Base-by-base conservation (phyloP, 2,113 vertebrate species). In the Benitochromis conjunctus region DNA sequence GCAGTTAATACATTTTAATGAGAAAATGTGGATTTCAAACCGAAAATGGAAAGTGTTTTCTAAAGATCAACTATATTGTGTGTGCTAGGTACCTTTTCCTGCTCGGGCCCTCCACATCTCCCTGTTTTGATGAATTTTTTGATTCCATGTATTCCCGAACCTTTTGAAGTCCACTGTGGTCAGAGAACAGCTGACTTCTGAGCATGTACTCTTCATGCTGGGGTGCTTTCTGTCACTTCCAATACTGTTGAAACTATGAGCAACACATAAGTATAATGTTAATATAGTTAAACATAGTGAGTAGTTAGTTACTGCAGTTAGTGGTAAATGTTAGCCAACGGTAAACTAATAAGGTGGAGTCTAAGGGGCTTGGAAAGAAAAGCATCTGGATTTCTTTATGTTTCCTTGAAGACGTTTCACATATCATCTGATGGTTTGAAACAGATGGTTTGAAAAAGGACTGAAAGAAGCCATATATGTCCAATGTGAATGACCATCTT, bases 61-160 rank as follows among this genome's bases (percentile, higher is more conserved):
- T 31, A 31, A 31, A 18, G 29, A 18, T 18, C 21, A 18, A 16
- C 9, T 62, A 19, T 34, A 34, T 19, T 62, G 58, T 62, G 48
- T 19, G 16, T 34, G 19, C 18, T 7, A 8, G 10, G 18, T 95
- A 98, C 98, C 98, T 98, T 97, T 98, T 84, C 95, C 93, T 57
- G 97, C 98, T 93, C 97, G 96, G 0, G 95, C 91, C 93, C 97
- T 98, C 98, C 98, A 99, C 58, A 95, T 97, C 84, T 99, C 97
- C 76, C 97, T 96, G 92, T 99, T 99, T 89, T 97, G 92, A 69
- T 97, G 96, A 7, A 99, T 97, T 86, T 98, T 97, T 58, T 98
- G 97, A 2, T 96, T 97, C 98, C 98, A 99, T 7, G 96, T 97
- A 87, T 58, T 31, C 94, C 97, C 98, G 94, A 99, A 99, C 92